A percentile compares a stretch with the other conserved stretches of the same genome.
phyloP scores from a whole-genome alignment of 2,888 invertebrate species.

The Eupithecia centaureata region DNA sequence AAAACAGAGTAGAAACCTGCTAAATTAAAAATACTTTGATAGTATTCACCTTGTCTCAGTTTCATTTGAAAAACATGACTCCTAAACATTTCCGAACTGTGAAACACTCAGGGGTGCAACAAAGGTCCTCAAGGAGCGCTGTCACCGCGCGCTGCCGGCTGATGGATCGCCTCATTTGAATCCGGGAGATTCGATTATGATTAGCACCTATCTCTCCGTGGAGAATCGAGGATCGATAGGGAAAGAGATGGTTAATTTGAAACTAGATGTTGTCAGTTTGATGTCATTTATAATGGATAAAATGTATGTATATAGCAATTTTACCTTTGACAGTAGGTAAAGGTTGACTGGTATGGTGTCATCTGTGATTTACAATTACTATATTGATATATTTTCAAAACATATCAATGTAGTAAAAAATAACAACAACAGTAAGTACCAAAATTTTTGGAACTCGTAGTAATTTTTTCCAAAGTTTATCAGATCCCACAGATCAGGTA shows the following conservation, averaged over 20 bases:
- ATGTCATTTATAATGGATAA: not conserved
- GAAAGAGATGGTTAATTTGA: constrained; percentile 35
- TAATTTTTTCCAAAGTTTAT: no score
- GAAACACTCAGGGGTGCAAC: constrained; percentile 20
- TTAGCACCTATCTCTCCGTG: constrained; percentile 60
- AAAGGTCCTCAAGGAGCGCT: constrained; percentile 44
- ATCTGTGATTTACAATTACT: no score
- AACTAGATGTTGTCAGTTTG: constrained; percentile 19
- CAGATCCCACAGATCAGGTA: no score
- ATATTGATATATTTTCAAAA: no score
- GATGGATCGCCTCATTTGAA: constrained; percentile 79
- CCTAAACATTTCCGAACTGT: not conserved
- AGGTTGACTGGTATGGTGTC: no score
- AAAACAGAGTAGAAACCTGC: not conserved
- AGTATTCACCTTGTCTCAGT: not conserved
- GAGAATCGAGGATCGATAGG: constrained; percentile 47
- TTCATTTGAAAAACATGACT: not conserved
- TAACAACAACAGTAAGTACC: no score
- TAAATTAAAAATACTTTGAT: not conserved
- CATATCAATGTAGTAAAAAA: no score
- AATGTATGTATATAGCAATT: no score
- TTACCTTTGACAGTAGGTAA: no score
- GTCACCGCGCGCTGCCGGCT: constrained; percentile 67
- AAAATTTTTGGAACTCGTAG: no score
- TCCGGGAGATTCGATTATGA: constrained; percentile 75